Conservation (phyloP, 2,113 vertebrate species). For the Podocnemis expansa region DNA sequence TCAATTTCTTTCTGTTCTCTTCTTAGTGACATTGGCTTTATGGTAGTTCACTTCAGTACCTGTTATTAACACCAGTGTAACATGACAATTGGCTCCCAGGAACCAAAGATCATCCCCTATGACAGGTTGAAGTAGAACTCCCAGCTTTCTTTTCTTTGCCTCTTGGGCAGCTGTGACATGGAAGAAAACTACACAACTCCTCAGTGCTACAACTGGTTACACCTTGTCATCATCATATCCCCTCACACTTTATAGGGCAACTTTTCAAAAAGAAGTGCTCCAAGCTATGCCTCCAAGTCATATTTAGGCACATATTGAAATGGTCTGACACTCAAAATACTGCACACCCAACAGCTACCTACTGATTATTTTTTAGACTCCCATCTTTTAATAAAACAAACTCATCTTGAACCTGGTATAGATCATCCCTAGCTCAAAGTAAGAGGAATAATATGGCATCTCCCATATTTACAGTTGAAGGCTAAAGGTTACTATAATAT, state of each 20-base stretch:
- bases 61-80: neutral
- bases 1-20: neutral
- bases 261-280: neutral
- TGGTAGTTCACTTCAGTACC: neutral
- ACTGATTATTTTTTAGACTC: neutral
- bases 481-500: neutral
- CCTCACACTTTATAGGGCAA: neutral
- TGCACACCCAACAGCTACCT: neutral
- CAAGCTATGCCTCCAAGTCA: neutral
- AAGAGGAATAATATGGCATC: neutral
- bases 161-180: neutral
- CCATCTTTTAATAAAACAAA: neutral
- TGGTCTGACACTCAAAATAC: neutral
- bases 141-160: neutral
- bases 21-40: neutral
- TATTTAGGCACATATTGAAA: neutral
- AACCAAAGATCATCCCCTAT: neutral
- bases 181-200: neutral
- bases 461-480: neutral
- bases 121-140: neutral
- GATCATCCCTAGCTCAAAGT: too few species aligned
- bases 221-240: neutral
- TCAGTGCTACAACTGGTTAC: neutral
- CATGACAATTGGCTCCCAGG: neutral
- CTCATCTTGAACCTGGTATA: neutral